Evolutionary conservation across 2,113 vertebrate genomes (phyloP), one percentile per base, ranked within the genome.

Genomic region (Gorsachius goisagi): DNA sequence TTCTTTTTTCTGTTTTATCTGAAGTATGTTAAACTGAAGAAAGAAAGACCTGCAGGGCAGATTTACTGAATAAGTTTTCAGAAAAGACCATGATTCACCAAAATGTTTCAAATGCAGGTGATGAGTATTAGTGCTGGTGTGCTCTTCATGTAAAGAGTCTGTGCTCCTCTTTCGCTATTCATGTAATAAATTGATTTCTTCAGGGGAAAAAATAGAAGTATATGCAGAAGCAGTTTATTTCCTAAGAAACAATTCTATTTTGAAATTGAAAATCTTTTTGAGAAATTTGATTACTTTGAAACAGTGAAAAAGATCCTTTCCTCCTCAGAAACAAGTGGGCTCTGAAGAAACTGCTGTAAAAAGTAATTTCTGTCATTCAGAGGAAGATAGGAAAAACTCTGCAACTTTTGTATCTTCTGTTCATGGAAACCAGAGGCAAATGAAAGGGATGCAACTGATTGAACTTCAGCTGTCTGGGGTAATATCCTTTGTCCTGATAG

Each of bases 361-460:
- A 77, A 41, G 1, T 50, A 17, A 39, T 75, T 85, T 85, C 37
- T 50, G 62, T 59, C 9, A 21, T 88, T 85, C 30, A 64, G 47
- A 87, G 15, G 3, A 71, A 3, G 11, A 45, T 5, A 68, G 12
- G 9, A 68, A 83, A 73, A 83, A 23, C 4, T 45, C n/a, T 49
- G 37, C 8, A 35, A 2, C 2, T 63, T 87, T 67, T 71, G 5
- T n/a, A 32, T 56, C 5, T 2, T 58, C 19, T 62, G 18, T 28
- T 75, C 35, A 17, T 3, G 52, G 56, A 85, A 62, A 72, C 4
- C 21, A 68, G 39, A 85, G 39, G 4, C 18, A 85, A 76, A 49
- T 0, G 0, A 59, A 82, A 85, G 23, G 5, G 20, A 37, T 75
- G 5, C 3, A 41, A 50, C 10, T 33, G 9, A 45, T 0, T 50